phyloP scores from a whole-genome alignment of 2,797 vertebrate genomes.

The Dallia pectoralis region DNA sequence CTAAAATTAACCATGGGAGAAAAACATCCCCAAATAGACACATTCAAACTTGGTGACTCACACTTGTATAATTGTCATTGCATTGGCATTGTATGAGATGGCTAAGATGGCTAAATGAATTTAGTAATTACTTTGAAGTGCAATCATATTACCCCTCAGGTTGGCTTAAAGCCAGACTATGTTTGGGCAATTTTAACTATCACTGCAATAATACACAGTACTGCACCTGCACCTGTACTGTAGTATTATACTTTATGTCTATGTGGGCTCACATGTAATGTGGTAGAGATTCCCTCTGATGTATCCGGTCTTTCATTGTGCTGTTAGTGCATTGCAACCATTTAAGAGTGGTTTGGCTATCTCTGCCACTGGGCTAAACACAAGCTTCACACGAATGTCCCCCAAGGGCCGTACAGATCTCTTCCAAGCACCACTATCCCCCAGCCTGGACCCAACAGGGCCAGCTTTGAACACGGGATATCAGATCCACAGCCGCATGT shows the following conservation, averaged over 20 bases:
- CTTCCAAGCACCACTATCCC: background rate
- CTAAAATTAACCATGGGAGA: background rate
- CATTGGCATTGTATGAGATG: background rate
- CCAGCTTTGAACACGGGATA: conserved; percentile 21
- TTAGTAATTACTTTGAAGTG: background rate
- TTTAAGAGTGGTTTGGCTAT: background rate
- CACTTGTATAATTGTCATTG: background rate
- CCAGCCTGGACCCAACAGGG: conserved; percentile 6
- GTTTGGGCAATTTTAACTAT: background rate
- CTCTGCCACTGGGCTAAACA: background rate
- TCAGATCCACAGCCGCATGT: conserved; percentile 27
- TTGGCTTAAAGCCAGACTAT: background rate
- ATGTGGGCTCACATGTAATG: too few species aligned
- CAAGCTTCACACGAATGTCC: background rate
- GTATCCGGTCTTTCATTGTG: background rate
- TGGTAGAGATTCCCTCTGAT: background rate
- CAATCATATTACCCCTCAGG: conserved; percentile 1
- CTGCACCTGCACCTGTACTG: background rate
- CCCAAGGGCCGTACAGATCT: background rate
- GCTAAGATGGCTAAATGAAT: background rate
- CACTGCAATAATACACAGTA: background rate
- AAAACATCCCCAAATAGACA: background rate
- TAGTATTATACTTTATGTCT: background rate
- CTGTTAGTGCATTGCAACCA: background rate
- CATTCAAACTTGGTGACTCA: background rate